Conservation (phyloP, 1,140 invertebrate species). For the Chionoecetes opilio region DNA sequence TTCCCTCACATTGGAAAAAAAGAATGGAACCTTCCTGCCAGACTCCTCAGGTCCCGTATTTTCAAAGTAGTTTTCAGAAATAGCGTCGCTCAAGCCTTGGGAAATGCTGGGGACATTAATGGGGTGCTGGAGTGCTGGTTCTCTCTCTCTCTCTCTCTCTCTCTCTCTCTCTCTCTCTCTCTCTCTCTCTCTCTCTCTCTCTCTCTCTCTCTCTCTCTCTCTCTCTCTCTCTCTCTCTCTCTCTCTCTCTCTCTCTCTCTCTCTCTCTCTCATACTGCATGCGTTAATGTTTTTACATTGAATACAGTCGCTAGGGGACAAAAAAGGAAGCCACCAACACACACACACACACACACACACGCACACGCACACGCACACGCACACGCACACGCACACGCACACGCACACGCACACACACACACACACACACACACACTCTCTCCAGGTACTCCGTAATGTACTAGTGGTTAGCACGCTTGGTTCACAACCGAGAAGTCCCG, state of each 20-base stretch:
- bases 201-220: constrained; percentile 21
- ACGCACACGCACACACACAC: constrained; percentile 25
- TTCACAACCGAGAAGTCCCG: too few species aligned
- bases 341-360: constrained; percentile 18
- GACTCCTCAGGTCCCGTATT: background rate
- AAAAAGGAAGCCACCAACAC: background rate
- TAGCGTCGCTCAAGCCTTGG: background rate
- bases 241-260: constrained; percentile 27
- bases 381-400: constrained; percentile 24
- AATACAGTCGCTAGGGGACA: too few species aligned
- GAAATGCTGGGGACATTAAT: background rate
- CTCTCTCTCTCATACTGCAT: constrained; percentile 13
- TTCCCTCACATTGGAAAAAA: too few species aligned
- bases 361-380: constrained; percentile 10
- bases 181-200: constrained; percentile 27
- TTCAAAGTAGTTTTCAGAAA: background rate
- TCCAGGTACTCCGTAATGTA: too few species aligned
- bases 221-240: background rate
- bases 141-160: background rate
- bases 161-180: constrained; percentile 27
- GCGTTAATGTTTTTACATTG: too few species aligned
- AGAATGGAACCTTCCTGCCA: too few species aligned
- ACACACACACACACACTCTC: background rate
- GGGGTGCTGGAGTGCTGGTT: background rate
- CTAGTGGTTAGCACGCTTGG: too few species aligned